Conservation (phyloP, 2,113 vertebrate genomes). For the Cinclus cinclus region DNA sequence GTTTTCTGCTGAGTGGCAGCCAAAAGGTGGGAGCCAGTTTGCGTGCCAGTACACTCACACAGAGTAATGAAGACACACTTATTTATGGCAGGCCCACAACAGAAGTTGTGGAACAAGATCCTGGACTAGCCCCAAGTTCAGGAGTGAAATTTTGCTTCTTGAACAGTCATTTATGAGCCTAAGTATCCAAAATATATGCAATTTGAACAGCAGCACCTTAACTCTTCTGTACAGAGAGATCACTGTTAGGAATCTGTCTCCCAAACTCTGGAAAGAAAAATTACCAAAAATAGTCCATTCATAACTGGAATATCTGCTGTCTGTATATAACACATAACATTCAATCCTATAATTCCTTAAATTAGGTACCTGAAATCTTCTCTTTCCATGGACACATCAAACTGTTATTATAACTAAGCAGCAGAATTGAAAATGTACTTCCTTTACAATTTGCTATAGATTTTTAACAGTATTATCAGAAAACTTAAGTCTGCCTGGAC, state of each 20-base stretch:
- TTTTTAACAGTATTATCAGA: slow-evolving; percentile 26
- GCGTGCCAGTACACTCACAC: neutral
- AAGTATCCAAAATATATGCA: neutral
- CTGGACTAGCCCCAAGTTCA: neutral
- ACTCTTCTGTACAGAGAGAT: neutral
- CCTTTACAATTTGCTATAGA: neutral
- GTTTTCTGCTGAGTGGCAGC: neutral
- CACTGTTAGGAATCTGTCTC: neutral
- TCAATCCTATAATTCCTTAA: neutral
- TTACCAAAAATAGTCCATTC: neutral
- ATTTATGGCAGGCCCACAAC: neutral
- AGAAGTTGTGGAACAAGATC: neutral
- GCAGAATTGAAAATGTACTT: neutral
- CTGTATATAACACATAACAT: neutral
- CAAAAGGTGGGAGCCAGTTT: neutral
- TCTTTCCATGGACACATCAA: neutral
- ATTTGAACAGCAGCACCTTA: neutral
- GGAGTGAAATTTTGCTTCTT: neutral
- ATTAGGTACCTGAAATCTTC: neutral
- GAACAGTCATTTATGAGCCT: neutral
- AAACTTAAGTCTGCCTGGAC: slow-evolving; percentile 21
- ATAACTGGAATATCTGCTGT: neutral
- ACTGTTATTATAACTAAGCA: neutral
- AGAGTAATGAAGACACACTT: neutral
- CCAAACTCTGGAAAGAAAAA: neutral